Evolutionary conservation across 37 sponge, comb jelly and placozoan genomes (phyloP), one percentile per base, ranked within the genome.

Genomic region (Oscarella lobularis): DNA sequence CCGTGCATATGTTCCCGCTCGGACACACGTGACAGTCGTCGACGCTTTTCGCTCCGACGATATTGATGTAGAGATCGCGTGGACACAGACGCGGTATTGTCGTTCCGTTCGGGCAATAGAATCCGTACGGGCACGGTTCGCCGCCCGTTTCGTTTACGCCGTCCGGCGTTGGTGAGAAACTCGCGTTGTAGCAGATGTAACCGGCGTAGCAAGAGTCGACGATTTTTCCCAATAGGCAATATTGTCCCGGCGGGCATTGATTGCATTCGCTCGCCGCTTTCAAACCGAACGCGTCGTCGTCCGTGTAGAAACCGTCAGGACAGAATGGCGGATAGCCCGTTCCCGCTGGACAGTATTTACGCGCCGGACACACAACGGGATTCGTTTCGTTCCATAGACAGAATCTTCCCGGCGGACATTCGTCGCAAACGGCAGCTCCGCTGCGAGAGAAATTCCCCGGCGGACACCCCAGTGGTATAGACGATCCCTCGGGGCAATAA

Each of bases 361-460:
- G 54, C 33, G 76, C 66, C 31, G 76, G 33, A 33, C 81, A 81
- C 31, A 38, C 38, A 14, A 30, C n/a, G 14, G 81, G 76, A 3
- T 3, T 33, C 5, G 31, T 35, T n/a, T 32, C 33, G 5, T 55
- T 72, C 4, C 6, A 38, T 3, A 3, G 38, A 35, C 81, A 81
- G 68, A 66, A 81, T 3, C n/a, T 30, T 27, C 81, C 81, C 5
- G 75, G 70, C 20, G 76, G 81, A 55, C 81, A 79, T 2, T 65
- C 67, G 9, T 39, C 72, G 35, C 80, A 67, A 36, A 38, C 80
- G 4, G 71, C 6, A 29, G 35, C 4, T 14, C 6, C 29, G 29
- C 71, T 5, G 6, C 5, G 6, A 27, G 80, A 69, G 73, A 77
- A 81, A 2, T 66, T 81, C 20, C 81, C 81, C 40, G 60, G 48